Base-by-base conservation (phyloP, 2,888 invertebrate species). In the Oeneis ivallda region DNA sequence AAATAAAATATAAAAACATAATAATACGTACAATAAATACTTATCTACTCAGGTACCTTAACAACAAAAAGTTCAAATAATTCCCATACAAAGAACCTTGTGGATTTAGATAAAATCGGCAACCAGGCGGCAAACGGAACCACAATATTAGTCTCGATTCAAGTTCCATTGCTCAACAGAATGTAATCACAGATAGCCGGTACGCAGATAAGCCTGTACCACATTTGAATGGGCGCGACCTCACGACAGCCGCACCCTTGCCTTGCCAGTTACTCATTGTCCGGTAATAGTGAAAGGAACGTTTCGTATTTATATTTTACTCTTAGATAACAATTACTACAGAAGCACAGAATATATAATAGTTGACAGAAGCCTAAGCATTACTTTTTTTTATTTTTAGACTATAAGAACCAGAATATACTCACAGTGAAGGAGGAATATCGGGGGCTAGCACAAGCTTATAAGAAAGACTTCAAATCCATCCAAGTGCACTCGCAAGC, bases 191-290 rank as follows among this genome's bases (percentile, higher is more conserved):
- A 75, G 75, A 75, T 75, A 72, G 72, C 70, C 67, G 66, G 64
- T 65, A 69, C 69, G 70, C 64, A 74, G 73, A 75, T 72, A 73
- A 71, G 69, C 13, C 13, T 65, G 70, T 60, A 69, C 67, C 67
- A 69, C 70, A 72, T 67, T 71, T 65, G 69, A 71, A 72, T 71
- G 74, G 76, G 76, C 72, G 75, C 70, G 76, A 74, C 75, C 75
- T 76, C 76, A 76, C 76, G 73, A 73, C 75, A 69, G 69, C 75
- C 72, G 76, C 75, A 75, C 76, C 72, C 72, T 74, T 64, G 73
- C 70, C 74, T 65, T 60, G 65, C 74, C 71, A 61, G 64, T 71
- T 69, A 71, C 64, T 72, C 72, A 73, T 72, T 74, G 72, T 70
- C 74, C 72, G 70, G 64, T 65, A 26, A 37, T 19, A 76, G 75